Conservation (phyloP, 2,888 invertebrate species). For the Patella ulyssiponensis region DNA sequence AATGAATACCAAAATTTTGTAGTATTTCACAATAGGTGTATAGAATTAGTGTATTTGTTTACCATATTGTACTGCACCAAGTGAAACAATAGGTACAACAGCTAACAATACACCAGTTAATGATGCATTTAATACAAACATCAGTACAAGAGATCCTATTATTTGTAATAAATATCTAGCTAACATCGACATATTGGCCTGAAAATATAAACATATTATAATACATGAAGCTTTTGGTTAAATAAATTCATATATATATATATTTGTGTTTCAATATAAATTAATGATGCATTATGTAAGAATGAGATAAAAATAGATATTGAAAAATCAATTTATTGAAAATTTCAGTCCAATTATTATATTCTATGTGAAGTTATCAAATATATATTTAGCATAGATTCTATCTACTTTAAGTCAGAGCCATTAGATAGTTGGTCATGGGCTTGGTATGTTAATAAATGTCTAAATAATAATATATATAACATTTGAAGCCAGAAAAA, state of each 20-base stretch:
- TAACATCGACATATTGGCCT: conserved; percentile 71
- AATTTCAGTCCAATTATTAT: too few species aligned
- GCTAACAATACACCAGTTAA: conserved; percentile 66
- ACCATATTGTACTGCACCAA: conserved; percentile 70
- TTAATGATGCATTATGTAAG: too few species aligned
- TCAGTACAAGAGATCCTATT: conserved; percentile 65
- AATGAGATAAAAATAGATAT: too few species aligned
- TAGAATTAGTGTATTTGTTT: conserved; percentile 25
- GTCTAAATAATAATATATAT: too few species aligned
- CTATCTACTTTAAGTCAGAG: too few species aligned
- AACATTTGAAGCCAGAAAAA: too few species aligned
- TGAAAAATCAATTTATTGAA: too few species aligned
- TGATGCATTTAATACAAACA: conserved; percentile 68
- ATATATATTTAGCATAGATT: background rate
- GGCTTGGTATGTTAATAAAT: too few species aligned
- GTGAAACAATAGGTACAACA: conserved; percentile 66
- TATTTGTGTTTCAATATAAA: too few species aligned
- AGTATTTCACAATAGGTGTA: background rate
- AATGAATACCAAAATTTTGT: background rate
- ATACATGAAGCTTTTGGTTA: background rate
- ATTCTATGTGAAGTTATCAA: too few species aligned
- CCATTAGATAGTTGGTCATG: too few species aligned
- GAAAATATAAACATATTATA: conserved; percentile 28
- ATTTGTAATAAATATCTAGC: conserved; percentile 63
- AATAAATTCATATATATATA: background rate